Evolutionary conservation across 2,888 invertebrate genomes (phyloP), one percentile per base, ranked within the genome.

Genomic region (Oscheius sp.): DNA sequence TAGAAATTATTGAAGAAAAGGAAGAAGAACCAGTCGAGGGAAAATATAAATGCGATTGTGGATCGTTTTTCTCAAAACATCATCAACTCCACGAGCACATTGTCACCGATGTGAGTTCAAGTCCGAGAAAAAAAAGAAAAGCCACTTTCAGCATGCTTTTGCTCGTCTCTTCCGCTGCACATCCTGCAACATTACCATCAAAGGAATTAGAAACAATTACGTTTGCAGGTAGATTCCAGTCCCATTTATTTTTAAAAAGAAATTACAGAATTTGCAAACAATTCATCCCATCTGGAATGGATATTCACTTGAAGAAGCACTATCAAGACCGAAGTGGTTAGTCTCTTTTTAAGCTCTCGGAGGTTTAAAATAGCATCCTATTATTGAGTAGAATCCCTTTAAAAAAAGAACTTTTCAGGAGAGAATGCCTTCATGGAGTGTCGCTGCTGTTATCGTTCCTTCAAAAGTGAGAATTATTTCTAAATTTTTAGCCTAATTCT

Each of bases 391-490:
- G n/a, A n/a, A n/a, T n/a, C n/a, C n/a, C n/a, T n/a, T n/a, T n/a
- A n/a, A n/a, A n/a, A n/a, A n/a, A n/a, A n/a, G n/a, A n/a, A n/a
- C n/a, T n/a, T n/a, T n/a, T n/a, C n/a, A 27, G 65, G 57, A 23
- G 15, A 12, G 20, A 58, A 63, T 45, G 70, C 70, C 3, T 48
- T 57, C 12, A 65, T 70, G 65, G 70, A 70, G 23, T 70, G 70
- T 39, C 55, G 65, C 5, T 46, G 37, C 55, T 70, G 70, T 29
- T 70, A 65, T 42, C 23, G 57, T 5, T 25, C 70, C 17, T 70
- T 70, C 39, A 55, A 33, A 31, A 70, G 70, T 70, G 34, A 25
- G 63, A 27, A n/a, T 42, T 42, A 17, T 3, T 23, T 2, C 1
- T 1, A 25, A 15, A 29, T 23, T 25, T n/a, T n/a, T n/a, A n/a